These are phyloP conservation scores for Hypocryptadius cinnamomeus DNA, from an alignment of 2,113 vertebrate species.

Conservation along the genomic window DNA sequence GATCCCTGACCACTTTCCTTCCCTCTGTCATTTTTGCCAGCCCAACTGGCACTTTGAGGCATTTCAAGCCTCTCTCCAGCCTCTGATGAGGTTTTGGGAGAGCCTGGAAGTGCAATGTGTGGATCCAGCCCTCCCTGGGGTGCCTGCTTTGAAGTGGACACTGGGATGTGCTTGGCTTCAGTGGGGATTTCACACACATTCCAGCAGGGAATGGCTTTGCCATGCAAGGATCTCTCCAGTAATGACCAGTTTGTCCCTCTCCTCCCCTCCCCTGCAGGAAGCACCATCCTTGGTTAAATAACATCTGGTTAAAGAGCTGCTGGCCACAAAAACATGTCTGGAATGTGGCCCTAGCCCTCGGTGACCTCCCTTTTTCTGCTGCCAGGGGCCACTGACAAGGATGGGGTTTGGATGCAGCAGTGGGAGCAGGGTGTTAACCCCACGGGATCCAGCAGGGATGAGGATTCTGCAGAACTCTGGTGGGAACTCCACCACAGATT, in stretches of 20 bases:
- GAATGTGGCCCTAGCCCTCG: conserved; percentile 31
- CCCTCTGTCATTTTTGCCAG: background rate
- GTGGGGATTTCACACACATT: conserved; percentile 19
- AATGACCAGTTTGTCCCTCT: background rate
- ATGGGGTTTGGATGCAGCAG: background rate
- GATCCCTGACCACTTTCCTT: background rate
- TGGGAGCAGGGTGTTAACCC: background rate
- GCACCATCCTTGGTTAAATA: background rate
- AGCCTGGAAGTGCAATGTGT: background rate
- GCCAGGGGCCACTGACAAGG: background rate
- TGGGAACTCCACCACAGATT: background rate
- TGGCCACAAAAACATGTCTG: conserved; percentile 10
- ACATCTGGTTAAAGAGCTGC: conserved; percentile 18
- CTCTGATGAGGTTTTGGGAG: conserved; percentile 12
- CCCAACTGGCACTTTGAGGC: background rate
- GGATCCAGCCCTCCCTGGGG: background rate
- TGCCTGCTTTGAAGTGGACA: background rate
- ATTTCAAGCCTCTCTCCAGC: background rate
- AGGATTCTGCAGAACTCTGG: background rate
- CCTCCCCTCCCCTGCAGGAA: background rate
- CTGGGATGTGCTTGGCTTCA: background rate
- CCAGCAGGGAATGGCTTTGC: background rate
- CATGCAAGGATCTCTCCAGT: background rate
- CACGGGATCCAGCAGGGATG: background rate
- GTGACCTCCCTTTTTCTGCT: background rate